Conservation (phyloP, 2,888 invertebrate species). For the Himalopsyche anomala region DNA sequence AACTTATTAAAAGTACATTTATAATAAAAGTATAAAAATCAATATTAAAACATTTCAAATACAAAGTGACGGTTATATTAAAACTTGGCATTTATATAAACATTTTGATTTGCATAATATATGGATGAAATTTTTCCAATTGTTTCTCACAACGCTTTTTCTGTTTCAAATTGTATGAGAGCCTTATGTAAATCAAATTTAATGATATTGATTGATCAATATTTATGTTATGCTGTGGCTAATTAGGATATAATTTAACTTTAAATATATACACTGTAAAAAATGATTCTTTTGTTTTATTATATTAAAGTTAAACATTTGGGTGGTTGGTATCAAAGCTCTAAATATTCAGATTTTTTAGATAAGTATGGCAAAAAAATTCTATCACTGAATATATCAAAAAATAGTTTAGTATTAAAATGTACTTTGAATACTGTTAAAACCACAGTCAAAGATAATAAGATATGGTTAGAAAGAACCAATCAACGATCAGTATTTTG, state of each 20-base stretch:
- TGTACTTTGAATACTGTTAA: no score
- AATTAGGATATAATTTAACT: constrained; percentile 65
- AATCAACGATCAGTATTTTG: no score
- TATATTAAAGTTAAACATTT: background rate
- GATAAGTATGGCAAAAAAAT: no score
- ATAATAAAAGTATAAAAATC: constrained; percentile 6
- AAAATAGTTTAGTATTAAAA: no score
- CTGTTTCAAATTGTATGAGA: constrained; percentile 53
- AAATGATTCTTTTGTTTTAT: constrained; percentile 44
- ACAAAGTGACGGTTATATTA: background rate
- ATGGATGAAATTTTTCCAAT: constrained; percentile 35
- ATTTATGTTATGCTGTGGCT: constrained; percentile 64
- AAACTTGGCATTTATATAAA: constrained; percentile 21
- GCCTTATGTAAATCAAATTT: constrained; percentile 60
- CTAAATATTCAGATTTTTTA: no score
- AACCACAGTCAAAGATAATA: no score
- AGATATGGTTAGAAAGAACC: no score
- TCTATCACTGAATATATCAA: no score
- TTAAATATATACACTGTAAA: constrained; percentile 62
- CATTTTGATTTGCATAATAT: constrained; percentile 48
- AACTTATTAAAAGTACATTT: constrained; percentile 29
- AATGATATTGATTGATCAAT: constrained; percentile 62
- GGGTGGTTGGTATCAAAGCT: no score
- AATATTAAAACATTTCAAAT: background rate
- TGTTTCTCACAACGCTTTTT: constrained; percentile 52